Evolutionary conservation across 2,113 vertebrate species (phyloP), one percentile per base, ranked within the genome.

Genomic region (Turdus rufiventris): DNA sequence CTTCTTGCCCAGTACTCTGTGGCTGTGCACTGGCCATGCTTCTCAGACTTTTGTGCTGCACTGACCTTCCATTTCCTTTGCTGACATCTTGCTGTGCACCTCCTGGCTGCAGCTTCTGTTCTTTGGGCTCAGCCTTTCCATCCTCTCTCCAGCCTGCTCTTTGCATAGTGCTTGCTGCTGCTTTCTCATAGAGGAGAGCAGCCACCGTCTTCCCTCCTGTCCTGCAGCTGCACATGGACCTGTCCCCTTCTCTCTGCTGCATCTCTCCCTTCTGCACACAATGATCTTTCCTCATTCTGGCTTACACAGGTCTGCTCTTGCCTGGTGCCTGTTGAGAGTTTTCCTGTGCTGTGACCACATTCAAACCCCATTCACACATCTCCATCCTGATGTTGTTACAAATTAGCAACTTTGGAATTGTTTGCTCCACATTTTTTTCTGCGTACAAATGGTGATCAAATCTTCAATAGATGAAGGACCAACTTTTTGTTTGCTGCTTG

Each of bases 61-160:
- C 28, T 23, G 42, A 54, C 12, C 18, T 12, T 51, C 29, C 23
- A 54, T 57, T 71, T 42, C 26, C 28, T 76, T n/a, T 5, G 1
- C 21, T 51, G 67, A 7, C 5, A 2, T 67, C 40, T 60, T 6
- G 0, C 11, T 1, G 0, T 63, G 23, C 28, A 36, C 12, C 33
- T 90, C 25, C 34, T 40, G 34, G 28, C 63, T 89, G 57, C 58
- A 60, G 23, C 26, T 74, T 45, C 25, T 73, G 36, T 62, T 33
- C 18, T 62, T 36, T 57, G 42, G 42, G 36, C 33, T 38, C 5
- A 51, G 34, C 42, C 71, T 47, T 79, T 79, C 71, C 42, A 54
- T 58, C 38, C n/a, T 56, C 16, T 47, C n/a, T 89, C 23, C 50
- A 19, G 0, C 9, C 23, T 61, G 20, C 45, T 68, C 50, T 56